Conservation (phyloP, 1,140 invertebrate genomes). For the Tetramorium parvispinum region DNA sequence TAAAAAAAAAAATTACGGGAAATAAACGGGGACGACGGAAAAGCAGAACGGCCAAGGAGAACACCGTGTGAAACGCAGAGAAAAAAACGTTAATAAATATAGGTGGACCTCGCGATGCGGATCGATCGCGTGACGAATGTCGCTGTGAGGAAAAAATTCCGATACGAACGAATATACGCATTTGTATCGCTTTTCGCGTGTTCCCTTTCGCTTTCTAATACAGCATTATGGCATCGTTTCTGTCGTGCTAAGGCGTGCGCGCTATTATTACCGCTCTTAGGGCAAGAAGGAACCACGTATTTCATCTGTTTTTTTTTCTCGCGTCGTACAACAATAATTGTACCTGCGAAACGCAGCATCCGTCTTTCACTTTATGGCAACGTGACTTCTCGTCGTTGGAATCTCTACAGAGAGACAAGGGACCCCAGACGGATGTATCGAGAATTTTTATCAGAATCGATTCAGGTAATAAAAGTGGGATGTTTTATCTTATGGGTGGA, state of each 20-base stretch:
- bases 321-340: background rate
- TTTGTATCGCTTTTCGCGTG: conserved; percentile 40
- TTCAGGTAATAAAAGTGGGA: conserved; percentile 24
- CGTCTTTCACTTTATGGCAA: conserved; percentile 20
- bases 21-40: background rate
- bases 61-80: background rate
- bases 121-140: conserved; percentile 22
- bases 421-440: background rate
- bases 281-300: conserved; percentile 13
- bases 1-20: conserved; percentile 4
- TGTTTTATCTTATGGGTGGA: conserved; percentile 43
- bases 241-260: conserved; percentile 50
- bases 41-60: background rate
- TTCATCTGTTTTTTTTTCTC: background rate
- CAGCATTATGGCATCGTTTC: conserved; percentile 49
- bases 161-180: conserved; percentile 15
- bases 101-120: background rate
- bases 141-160: background rate
- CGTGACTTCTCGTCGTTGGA: background rate
- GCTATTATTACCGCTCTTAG: conserved; percentile 13
- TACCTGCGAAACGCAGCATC: conserved; percentile 1
- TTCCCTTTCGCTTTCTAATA: conserved; percentile 49
- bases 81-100: conserved; percentile 21
- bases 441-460: conserved; percentile 18
- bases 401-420: background rate